Percentiles rank a stretch among this genome's conserved stretches.
phyloP scores from a whole-genome alignment of 1,140 invertebrate genomes.

The Lycorma delicatula region DNA sequence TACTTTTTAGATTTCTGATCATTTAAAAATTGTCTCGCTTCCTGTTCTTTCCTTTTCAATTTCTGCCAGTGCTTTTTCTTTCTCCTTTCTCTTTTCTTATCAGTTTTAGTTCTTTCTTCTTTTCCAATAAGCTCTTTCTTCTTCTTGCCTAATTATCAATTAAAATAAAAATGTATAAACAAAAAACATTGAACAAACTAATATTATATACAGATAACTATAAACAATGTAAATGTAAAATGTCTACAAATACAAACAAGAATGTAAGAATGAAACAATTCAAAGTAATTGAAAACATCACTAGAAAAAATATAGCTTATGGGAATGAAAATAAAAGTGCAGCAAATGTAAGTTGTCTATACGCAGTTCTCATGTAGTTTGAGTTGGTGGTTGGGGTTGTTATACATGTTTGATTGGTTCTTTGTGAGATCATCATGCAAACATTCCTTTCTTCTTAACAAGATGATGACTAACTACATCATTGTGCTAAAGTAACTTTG shows the following conservation, averaged over 20 bases:
- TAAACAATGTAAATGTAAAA: neutral
- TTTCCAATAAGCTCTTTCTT: constrained; percentile 70
- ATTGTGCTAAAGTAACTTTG: too few species aligned
- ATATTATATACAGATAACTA: neutral
- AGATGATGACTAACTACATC: too few species aligned
- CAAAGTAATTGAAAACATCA: neutral
- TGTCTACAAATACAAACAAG: neutral
- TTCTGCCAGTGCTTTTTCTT: constrained; percentile 75
- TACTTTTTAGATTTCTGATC: neutral
- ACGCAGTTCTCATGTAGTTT: too few species aligned
- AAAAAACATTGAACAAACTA: neutral
- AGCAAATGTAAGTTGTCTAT: too few species aligned
- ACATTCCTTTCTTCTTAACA: too few species aligned
- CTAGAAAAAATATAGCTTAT: constrained; percentile 7
- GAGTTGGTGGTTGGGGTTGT: too few species aligned
- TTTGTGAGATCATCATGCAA: too few species aligned
- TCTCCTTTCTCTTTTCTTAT: constrained; percentile 81
- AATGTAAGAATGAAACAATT: neutral
- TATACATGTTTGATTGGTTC: too few species aligned
- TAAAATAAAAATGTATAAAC: constrained; percentile 25
- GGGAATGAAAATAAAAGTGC: constrained; percentile 10
- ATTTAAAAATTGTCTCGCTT: constrained; percentile 31
- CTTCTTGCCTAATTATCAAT: constrained; percentile 57
- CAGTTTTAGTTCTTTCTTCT: constrained; percentile 71
- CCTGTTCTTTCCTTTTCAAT: constrained; percentile 45